Conservation (phyloP, 2,888 invertebrate species). For the Panorpa germanica region DNA sequence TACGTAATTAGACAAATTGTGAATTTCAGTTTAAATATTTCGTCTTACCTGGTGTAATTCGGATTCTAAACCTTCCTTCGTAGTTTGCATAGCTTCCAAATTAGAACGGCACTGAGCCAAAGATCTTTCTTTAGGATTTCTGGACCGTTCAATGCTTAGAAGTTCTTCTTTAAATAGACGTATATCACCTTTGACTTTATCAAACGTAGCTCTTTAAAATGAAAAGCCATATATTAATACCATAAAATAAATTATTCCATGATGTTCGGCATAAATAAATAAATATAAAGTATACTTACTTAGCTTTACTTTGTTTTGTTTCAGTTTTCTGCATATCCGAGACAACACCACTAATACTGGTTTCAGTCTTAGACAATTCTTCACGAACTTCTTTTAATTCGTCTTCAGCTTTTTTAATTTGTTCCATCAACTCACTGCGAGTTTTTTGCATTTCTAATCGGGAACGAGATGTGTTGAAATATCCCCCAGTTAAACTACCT, state of each 20-base stretch:
- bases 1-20: too few species aligned
- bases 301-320: conserved; percentile 94
- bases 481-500: conserved; percentile 98
- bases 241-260: too few species aligned
- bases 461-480: conserved; percentile 88
- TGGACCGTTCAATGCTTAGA: conserved; percentile 74
- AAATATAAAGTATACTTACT: too few species aligned
- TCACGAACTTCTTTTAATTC: conserved; percentile 55
- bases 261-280: too few species aligned
- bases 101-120: conserved; percentile 80
- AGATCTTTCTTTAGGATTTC: conserved; percentile 83
- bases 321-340: conserved; percentile 96
- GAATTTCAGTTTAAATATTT: too few species aligned
- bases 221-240: too few species aligned
- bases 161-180: conserved; percentile 90
- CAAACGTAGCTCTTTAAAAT: too few species aligned
- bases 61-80: conserved; percentile 80
- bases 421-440: conserved; percentile 63
- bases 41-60: conserved; percentile 88
- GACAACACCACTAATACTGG: conserved; percentile 70
- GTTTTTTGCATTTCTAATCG: conserved; percentile 90
- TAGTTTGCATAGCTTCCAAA: conserved; percentile 90
- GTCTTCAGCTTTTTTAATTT: conserved; percentile 58
- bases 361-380: conserved; percentile 63
- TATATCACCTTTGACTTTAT: conserved; percentile 91